Percentiles rank a stretch among this genome's conserved stretches.
These are phyloP conservation scores for Lates calcarifer DNA, from an alignment of 2,113 vertebrate genomes.

Conservation along the genomic window DNA sequence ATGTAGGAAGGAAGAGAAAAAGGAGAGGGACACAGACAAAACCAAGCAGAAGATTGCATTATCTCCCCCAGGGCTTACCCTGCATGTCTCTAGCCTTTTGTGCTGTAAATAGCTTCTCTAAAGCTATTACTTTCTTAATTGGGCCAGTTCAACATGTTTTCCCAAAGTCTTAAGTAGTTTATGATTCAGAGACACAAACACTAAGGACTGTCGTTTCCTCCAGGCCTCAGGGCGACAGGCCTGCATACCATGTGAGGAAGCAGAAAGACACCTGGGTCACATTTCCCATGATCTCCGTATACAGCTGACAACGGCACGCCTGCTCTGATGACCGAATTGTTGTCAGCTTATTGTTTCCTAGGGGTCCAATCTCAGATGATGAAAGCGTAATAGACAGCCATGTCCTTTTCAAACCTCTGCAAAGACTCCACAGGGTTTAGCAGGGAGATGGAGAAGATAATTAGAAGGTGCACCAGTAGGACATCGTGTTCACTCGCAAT, in stretches of 20 bases:
- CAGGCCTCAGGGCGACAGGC: conserved; percentile 51
- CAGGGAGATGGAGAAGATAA: conserved; percentile 57
- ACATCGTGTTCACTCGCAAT: conserved; percentile 52
- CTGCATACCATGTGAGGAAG: conserved; percentile 68
- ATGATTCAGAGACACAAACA: conserved; percentile 72
- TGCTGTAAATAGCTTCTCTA: conserved; percentile 73
- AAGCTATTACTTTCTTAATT: conserved; percentile 81
- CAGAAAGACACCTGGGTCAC: conserved; percentile 67
- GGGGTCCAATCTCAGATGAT: conserved; percentile 31
- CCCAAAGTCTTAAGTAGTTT: conserved; percentile 78
- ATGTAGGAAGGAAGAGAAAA: conserved; percentile 3
- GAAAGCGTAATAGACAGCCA: conserved; percentile 52
- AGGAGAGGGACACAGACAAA: not conserved
- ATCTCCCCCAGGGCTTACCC: conserved; percentile 66
- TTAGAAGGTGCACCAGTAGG: conserved; percentile 66
- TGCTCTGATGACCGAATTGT: conserved; percentile 39
- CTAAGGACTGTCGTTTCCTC: conserved; percentile 51
- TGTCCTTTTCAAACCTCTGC: conserved; percentile 47
- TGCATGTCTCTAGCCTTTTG: conserved; percentile 60
- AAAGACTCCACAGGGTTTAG: conserved; percentile 55
- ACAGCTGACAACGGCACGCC: conserved; percentile 6
- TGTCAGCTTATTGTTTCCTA: conserved; percentile 46
- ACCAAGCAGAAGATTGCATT: conserved; percentile 30
- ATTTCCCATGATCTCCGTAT: conserved; percentile 53
- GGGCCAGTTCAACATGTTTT: conserved; percentile 72